Percentiles rank a stretch among this genome's conserved stretches.
Conservation (phyloP, 2,888 invertebrate genomes). For the Aporophyla nigra region DNA sequence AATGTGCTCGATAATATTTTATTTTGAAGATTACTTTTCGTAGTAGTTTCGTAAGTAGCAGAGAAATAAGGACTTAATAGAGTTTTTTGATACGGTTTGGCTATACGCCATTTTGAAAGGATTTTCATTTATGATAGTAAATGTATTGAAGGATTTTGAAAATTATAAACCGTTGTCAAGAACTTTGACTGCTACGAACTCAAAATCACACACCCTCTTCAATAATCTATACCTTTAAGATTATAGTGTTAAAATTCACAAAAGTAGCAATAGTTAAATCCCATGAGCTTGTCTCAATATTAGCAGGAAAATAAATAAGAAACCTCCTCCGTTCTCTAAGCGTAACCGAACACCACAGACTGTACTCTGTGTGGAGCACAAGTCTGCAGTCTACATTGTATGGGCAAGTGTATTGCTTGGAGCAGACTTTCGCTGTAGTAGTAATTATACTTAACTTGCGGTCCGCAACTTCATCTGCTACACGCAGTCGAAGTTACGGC, state of each 20-base stretch:
- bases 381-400: conserved; percentile 8
- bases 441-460: not conserved
- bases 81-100: conserved; percentile 1
- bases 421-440: not conserved
- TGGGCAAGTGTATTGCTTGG: not conserved
- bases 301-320: conserved; percentile 31
- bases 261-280: conserved; percentile 14
- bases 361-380: not conserved
- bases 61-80: conserved; percentile 8
- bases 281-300: conserved; percentile 11
- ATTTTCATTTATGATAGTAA: not conserved
- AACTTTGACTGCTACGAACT: not conserved
- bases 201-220: not conserved
- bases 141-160: not conserved
- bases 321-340: conserved; percentile 7
- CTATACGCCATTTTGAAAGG: not conserved
- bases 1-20: conserved; percentile 57
- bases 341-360: conserved; percentile 20
- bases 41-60: conserved; percentile 8
- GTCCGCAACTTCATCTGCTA: not conserved
- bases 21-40: conserved; percentile 50
- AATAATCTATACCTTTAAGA: not conserved
- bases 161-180: not conserved
- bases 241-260: not conserved
- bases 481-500: no score